Base-by-base conservation (phyloP, 2,888 invertebrate species). In the Amiota mariae region DNA sequence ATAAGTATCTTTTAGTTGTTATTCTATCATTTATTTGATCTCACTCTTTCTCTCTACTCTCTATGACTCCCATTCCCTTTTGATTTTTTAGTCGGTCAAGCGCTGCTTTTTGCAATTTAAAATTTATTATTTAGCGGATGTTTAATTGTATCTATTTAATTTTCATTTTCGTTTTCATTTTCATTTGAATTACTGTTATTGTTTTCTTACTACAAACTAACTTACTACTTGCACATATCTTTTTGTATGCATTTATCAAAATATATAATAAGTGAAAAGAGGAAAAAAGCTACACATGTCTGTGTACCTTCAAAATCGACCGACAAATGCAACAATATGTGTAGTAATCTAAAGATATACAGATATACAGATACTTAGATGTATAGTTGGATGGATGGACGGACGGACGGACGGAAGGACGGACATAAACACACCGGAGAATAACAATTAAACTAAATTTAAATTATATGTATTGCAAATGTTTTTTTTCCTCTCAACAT, bases 41-140 rank as follows among this genome's bases (percentile, higher is more conserved):
- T 36, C 8, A 18, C 10, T 18, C 57, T 57, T 57, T 6, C n/a
- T 18, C 13, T 57, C 57, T 18, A 18, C 20, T 24, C 24, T 24
- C 0, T 36, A 6, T 36, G 36, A 36, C 36, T 36, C 36, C 36
- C 36, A 36, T 36, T 36, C 36, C 36, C 36, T 36, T 36, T 36
- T 36, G 4, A 36, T 36, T 59, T 15, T 59, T 59, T 59, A 11
- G 59, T 18, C 54, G 56, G 73, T 70, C 63, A 63, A 63, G 61
- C 64, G 63, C 56, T 49, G 77, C 66, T 77, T 78, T 78, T 80
- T 77, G 79, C 87, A 85, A 79, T 86, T 87, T 81, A 82, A 81
- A 80, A 80, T 87, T 87, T 87, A 87, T 88, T 87, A 87, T 88
- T 87, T 88, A 82, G 87, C 88, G 88, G 87, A 87, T 88, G 88